Percentiles rank a stretch among this genome's conserved stretches.
Conservation (phyloP, 2,888 invertebrate species). For the Dryadula phaetusa region DNA sequence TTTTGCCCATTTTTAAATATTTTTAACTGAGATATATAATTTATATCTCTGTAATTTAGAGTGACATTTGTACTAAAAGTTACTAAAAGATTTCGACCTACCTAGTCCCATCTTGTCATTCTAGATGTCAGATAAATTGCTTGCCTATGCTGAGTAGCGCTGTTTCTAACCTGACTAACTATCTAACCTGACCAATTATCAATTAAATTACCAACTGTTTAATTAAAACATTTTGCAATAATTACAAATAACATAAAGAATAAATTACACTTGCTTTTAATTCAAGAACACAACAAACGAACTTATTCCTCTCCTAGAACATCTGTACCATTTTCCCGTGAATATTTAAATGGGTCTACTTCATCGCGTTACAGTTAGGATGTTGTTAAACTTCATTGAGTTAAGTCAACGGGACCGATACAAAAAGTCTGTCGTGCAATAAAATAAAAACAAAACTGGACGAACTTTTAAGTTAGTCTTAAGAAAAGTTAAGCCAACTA, state of each 20-base stretch:
- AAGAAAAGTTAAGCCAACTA: conserved; percentile 57
- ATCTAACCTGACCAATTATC: neutral
- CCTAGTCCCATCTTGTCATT: no score
- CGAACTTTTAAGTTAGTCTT: conserved; percentile 56
- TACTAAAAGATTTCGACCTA: no score
- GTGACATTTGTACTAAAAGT: no score
- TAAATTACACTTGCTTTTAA: neutral
- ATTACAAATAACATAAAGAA: conserved; percentile 1
- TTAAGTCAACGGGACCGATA: conserved; percentile 50
- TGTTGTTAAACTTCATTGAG: conserved; percentile 39
- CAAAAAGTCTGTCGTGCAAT: conserved; percentile 54
- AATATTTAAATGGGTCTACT: conserved; percentile 41
- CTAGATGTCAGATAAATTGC: no score
- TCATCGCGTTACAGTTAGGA: conserved; percentile 38
- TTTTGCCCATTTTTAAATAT: no score
- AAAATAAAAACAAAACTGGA: conserved; percentile 54
- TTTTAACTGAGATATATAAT: no score
- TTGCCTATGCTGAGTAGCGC: neutral
- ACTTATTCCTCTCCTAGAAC: conserved; percentile 14
- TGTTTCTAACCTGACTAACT: neutral
- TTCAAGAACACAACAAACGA: conserved; percentile 8
- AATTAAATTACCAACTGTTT: neutral
- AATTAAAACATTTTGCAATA: neutral
- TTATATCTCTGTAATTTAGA: no score
- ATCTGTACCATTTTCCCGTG: conserved; percentile 33